Evolutionary conservation across 2,113 vertebrate species (phyloP).

Genomic region (Camelus bactrianus): DNA sequence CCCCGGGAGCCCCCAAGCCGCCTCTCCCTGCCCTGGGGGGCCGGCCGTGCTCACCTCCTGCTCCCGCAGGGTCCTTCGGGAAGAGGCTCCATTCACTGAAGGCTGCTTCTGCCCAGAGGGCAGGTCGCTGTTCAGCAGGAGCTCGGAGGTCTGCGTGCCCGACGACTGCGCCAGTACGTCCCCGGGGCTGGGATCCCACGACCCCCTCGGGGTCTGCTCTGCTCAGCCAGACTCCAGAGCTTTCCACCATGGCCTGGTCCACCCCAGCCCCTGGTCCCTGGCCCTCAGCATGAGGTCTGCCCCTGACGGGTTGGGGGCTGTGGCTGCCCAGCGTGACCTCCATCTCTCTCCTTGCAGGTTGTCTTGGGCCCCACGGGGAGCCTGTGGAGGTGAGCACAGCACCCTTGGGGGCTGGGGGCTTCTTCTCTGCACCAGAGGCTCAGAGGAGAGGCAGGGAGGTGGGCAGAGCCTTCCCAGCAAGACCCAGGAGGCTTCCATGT

Average conservation of each 20-base stretch:
- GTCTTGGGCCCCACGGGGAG: constrained; percentile 59
- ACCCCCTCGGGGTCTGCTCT: too few species aligned
- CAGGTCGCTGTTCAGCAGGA: constrained; percentile 79
- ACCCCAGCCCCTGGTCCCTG: not conserved
- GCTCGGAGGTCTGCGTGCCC: constrained; percentile 57
- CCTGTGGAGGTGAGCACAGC: constrained; percentile 61
- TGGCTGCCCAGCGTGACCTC: not conserved
- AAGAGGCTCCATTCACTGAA: constrained; percentile 83
- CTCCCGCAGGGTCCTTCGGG: constrained; percentile 68
- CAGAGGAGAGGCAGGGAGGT: not conserved
- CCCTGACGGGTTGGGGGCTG: not conserved
- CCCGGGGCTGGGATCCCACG: too few species aligned
- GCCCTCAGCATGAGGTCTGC: too few species aligned
- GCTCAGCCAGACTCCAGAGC: not conserved
- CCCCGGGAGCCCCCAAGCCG: accelerated
- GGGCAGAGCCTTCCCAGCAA: not conserved
- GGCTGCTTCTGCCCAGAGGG: constrained; percentile 93
- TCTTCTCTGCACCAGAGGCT: accelerated
- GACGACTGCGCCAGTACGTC: not conserved
- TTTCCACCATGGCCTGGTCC: too few species aligned
- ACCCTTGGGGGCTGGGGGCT: accelerated
- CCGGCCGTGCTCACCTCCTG: not conserved
- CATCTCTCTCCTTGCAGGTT: constrained; percentile 34
- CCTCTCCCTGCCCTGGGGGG: not conserved
- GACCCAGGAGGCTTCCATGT: accelerated